Evolutionary conservation across 2,888 invertebrate species (phyloP), one percentile per base, ranked within the genome.

Genomic region (Coenonympha glycerion): DNA sequence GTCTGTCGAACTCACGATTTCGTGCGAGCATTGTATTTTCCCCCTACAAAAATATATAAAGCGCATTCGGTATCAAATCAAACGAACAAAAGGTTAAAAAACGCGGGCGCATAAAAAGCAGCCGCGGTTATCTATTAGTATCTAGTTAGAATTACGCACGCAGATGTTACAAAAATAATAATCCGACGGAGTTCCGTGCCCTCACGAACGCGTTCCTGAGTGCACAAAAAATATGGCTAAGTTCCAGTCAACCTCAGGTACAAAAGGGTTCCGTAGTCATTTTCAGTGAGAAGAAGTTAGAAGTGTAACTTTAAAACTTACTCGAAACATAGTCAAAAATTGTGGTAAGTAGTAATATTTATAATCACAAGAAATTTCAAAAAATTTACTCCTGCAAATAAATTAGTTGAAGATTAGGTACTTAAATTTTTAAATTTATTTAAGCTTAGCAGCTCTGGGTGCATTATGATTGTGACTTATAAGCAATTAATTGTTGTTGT

Each of bases 61-160:
- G 79, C 76, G 78, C 86, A 86, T 84, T 86, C 83, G 87, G 82
- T 48, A 52, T 68, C 68, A 68, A 24, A n/a, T n/a, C n/a, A n/a
- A 67, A 64, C 65, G 64, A 75, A 67, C 82, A 86, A 85, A 76
- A 80, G 80, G 77, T 76, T 76, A 79, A 83, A 84, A 79, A 82
- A 71, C 71, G 70, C 71, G 66, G 64, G 64, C 69, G 66, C 74
- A 85, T 86, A 86, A 86, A 87, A 86, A 86, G 66, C 86, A 85
- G 77, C 83, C 79, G 86, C 73, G 81, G 84, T 83, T 84, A 84
- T 84, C 85, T 86, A 85, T 86, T 84, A 82, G 83, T 86, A 83
- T 87, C 87, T 83, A 84, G 84, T 85, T 85, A 80, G 78, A 76
- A 76, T 76, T 78, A 75, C 75, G 69, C 62, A 72, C 80, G 81